Base-by-base conservation (phyloP, 2,888 invertebrate species). In the Tachina lurida region DNA sequence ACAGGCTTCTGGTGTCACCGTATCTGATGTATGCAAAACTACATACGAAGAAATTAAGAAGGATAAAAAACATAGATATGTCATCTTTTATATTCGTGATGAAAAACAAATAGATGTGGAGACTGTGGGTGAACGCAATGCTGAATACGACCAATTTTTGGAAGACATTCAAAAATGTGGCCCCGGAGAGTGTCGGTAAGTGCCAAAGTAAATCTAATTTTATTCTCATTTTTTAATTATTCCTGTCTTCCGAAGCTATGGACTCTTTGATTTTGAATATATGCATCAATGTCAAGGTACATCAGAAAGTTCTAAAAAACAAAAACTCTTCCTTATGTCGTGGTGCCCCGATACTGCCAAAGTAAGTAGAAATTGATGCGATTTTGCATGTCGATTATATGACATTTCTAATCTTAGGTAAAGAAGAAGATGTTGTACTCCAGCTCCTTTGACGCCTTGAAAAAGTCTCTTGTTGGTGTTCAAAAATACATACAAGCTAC, bases 341-440 rank as follows among this genome's bases (percentile, higher is more conserved):
- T 98, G 98, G 98, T 98, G 98, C 95, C 99, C 99, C 63, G 99
- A 99, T 94, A 97, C 97, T 93, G 98, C 99, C 91, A 98, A 97
- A 94, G 95, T 97, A 89, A 76, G 56, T 31, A 12, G 0, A 22
- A 56, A 56, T n/a, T 49, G 31, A n/a, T 39, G 9, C 43, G 19
- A 17, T 12, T 22, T 17, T 47, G 0, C 0, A 41, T 22, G 7
- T 3, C 3, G 8, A 10, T 1, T 60, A 22, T 52, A 49, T 10
- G 5, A 1, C 77, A 45, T 68, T 56, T 58, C 22, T 22, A 15
- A 12, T 87, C 89, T 10, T 79, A 93, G 93, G 96, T 96, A 88
- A 96, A 96, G 95, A 96, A 96, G 96, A 96, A 96, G 96, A 96
- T 96, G 96, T 95, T 96, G 95, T 96, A 96, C 94, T 96, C 96